Conservation (phyloP, 2,888 invertebrate genomes). For the Melitaea athalia region DNA sequence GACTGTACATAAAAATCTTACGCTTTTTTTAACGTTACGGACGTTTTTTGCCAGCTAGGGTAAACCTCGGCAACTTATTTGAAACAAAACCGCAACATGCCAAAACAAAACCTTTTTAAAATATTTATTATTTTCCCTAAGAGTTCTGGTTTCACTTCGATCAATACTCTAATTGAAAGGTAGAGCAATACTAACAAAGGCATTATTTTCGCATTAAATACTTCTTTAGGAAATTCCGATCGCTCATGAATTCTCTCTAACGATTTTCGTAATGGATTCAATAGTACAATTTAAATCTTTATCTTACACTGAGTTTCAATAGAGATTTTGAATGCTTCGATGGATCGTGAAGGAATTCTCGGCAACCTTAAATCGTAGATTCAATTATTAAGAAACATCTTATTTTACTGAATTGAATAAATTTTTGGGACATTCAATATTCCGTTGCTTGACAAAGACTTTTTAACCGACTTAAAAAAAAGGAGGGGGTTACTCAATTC, state of each 20-base stretch:
- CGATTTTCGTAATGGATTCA: not conserved
- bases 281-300: slow-evolving; percentile 6
- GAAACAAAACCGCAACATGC: not conserved
- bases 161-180: not conserved
- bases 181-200: not conserved
- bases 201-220: not conserved
- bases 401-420: not conserved
- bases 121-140: not conserved
- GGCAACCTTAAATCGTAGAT: not conserved
- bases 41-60: too few species aligned
- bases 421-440: too few species aligned
- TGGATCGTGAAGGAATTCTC: not conserved
- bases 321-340: slow-evolving; percentile 1
- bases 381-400: not conserved
- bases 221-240: slow-evolving; percentile 9
- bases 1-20: too few species aligned
- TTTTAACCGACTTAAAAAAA: too few species aligned
- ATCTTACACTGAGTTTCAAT: slow-evolving; percentile 6
- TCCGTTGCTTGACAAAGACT: too few species aligned
- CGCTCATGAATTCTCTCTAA: slow-evolving; percentile 5
- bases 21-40: too few species aligned
- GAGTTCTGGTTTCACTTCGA: not conserved
- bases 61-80: too few species aligned
- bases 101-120: not conserved
- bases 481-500: too few species aligned